phyloP scores from a whole-genome alignment of 2,888 invertebrate genomes.

The Dicroscelio sp. region DNA sequence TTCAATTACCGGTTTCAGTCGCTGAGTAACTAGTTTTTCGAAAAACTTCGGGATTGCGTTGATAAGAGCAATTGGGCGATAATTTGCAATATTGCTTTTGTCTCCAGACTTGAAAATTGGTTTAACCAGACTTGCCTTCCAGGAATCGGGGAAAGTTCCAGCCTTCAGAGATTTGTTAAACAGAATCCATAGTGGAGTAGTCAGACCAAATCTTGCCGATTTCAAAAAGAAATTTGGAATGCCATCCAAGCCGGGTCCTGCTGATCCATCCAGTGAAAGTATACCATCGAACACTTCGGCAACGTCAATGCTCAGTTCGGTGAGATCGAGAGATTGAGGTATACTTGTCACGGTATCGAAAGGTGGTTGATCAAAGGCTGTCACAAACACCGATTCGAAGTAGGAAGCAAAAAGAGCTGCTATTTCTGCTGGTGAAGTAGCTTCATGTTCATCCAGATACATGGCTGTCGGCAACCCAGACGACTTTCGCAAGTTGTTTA shows the following conservation, averaged over 20 bases:
- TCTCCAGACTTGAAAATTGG: not conserved
- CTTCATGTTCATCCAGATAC: too few relatives aligned
- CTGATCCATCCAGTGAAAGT: not conserved
- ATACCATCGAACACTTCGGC: not conserved
- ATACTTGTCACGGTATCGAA: too few relatives aligned
- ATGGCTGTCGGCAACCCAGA: too few relatives aligned
- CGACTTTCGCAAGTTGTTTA: too few relatives aligned
- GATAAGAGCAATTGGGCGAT: not conserved
- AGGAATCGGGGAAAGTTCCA: not conserved
- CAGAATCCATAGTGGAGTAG: not conserved
- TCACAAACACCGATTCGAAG: too few relatives aligned
- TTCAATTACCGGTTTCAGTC: not conserved
- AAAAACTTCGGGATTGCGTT: constrained; percentile 7
- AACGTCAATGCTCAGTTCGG: not conserved
- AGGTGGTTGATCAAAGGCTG: too few relatives aligned
- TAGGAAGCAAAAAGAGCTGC: too few relatives aligned
- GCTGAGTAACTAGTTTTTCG: not conserved
- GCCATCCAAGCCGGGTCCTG: not conserved
- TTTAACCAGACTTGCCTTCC: not conserved
- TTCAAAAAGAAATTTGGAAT: not conserved
- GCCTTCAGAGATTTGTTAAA: not conserved
- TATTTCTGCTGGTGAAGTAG: too few relatives aligned
- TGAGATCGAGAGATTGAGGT: not conserved
- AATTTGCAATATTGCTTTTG: not conserved
- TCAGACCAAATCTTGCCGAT: not conserved